Percentiles rank a stretch among this genome's conserved stretches.
Conservation (phyloP, 2,797 vertebrate genomes). For the Fratercula arctica region DNA sequence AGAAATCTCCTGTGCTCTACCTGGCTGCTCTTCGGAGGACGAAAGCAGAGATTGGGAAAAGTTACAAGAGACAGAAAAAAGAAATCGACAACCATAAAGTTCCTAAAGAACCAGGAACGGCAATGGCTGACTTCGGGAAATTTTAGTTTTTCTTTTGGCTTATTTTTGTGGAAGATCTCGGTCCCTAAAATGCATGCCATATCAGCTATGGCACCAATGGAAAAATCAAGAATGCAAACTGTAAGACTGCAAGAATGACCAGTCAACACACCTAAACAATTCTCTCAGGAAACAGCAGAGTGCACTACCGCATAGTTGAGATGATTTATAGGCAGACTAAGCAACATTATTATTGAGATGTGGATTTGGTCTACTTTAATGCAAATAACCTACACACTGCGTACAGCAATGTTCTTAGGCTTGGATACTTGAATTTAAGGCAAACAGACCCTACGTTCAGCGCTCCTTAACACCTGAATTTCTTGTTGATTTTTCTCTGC, state of each 20-base stretch:
- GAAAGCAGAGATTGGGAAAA: not conserved
- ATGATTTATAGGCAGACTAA: not conserved
- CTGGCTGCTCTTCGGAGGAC: not conserved
- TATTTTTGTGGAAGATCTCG: not conserved
- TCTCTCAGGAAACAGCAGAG: conserved; percentile 19
- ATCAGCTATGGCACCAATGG: not conserved
- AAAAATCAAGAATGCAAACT: not conserved
- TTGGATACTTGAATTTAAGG: not conserved
- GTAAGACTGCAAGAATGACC: not conserved
- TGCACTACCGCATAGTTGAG: not conserved
- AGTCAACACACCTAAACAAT: not conserved
- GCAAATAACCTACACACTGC: not conserved
- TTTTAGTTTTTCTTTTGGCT: not conserved
- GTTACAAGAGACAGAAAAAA: not conserved
- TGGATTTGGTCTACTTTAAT: not conserved
- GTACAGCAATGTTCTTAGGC: not conserved
- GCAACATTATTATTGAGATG: not conserved
- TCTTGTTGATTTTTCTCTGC: not conserved
- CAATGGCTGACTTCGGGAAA: not conserved
- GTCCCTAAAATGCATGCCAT: not conserved
- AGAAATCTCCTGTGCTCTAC: not conserved
- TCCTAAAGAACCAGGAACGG: not conserved
- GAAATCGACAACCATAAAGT: not conserved
- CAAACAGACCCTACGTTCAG: not conserved
- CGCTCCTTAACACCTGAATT: not conserved